Evolutionary conservation across 2,113 vertebrate species (phyloP), one percentile per base, ranked within the genome.

Genomic region (Gymnocephalus cernua): DNA sequence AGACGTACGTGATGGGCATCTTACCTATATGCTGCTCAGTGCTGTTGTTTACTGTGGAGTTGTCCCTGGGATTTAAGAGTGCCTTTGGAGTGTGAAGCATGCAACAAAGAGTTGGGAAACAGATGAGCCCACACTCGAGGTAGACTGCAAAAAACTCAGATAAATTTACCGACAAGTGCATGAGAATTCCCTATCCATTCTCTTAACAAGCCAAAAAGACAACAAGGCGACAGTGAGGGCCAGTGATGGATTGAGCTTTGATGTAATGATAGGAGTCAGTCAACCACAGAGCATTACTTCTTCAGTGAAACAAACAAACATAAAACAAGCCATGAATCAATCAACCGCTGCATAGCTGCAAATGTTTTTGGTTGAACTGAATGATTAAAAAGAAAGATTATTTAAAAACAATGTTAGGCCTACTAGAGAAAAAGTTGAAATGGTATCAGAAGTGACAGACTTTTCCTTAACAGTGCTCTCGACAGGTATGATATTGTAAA

Each of bases 111-210:
- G 66, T 67, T 83, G 47, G 74, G 77, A 88, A 89, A 91, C 79
- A 90, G 77, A 94, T 91, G 86, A 88, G 79, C 62, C 85, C 74
- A 81, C 79, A 70, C 65, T 58, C 14, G 61, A 85, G 66, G 86
- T 73, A 86, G 88, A 77, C 88, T 64, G 77, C 85, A 90, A 89
- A 87, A 89, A 87, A 90, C 65, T 68, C 79, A 91, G 86, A 92
- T 93, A 72, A 53, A 93, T 93, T 91, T 89, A 87, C 86, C 89
- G 86, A 91, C 91, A 92, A 88, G 73, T 56, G 47, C 32, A 14
- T 44, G 44, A 91, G 80, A 77, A 84, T 77, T 91, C 58, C 81
- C 87, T 74, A 93, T 94, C 89, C 87, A 91, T 93, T 91, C 82
- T 87, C 87, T 83, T 91, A 92, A 93, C 88, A 92, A 92, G 84